These are phyloP conservation scores for Rosalia funebris DNA, from an alignment of 2,888 invertebrate genomes.

Conservation along the genomic window DNA sequence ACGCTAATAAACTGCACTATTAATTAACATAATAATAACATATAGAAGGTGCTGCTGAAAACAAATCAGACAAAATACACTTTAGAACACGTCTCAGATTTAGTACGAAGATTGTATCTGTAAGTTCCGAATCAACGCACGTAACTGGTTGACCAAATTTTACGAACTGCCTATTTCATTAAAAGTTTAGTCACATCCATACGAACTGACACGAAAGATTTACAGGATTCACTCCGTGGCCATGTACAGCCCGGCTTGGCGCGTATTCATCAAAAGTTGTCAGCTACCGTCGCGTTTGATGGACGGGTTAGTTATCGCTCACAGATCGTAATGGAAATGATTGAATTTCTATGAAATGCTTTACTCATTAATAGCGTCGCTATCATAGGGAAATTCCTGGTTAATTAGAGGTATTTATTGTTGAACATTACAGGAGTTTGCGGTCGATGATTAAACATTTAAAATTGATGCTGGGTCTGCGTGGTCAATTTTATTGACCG, in stretches of 20 bases:
- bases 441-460: not conserved
- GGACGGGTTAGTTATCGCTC: constrained; percentile 43
- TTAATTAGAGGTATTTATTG: no score
- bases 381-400: constrained; percentile 1
- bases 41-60: no score
- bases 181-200: constrained; percentile 49
- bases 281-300: constrained; percentile 52
- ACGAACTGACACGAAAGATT: constrained; percentile 52
- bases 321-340: constrained; percentile 36
- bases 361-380: no score
- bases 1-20: no score
- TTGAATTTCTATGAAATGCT: constrained; percentile 30
- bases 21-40: no score
- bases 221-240: constrained; percentile 52
- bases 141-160: constrained; percentile 42
- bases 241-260: constrained; percentile 51
- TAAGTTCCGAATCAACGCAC: constrained; percentile 38
- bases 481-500: not conserved
- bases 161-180: constrained; percentile 41
- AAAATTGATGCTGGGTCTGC: not conserved
- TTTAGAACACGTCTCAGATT: constrained; percentile 7
- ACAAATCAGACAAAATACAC: no score
- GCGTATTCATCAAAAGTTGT: constrained; percentile 55
- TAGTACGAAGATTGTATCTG: constrained; percentile 34
- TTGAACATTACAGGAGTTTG: not conserved